Conservation (phyloP, 2,888 invertebrate species). For the Malthinus seriepunctatus region DNA sequence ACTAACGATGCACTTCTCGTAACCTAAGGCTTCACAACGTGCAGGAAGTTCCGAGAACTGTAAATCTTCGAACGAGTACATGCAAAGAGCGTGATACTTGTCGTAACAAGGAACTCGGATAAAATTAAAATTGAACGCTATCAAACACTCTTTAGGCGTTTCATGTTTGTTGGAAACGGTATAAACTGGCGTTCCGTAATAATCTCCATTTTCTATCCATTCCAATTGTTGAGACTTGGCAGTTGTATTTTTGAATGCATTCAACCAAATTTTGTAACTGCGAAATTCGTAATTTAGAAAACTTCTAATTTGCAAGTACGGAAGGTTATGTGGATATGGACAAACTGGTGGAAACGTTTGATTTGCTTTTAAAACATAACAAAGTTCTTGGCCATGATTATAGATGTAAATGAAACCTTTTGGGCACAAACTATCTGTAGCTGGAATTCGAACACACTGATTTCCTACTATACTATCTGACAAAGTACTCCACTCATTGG, state of each 20-base stretch:
- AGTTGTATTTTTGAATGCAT: slow-evolving; percentile 3
- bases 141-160: slow-evolving; percentile 2
- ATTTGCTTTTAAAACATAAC: neutral
- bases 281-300: neutral
- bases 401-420: neutral
- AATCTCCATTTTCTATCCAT: slow-evolving; percentile 7
- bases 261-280: slow-evolving; percentile 8
- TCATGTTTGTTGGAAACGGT: neutral
- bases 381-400: neutral
- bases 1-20: neutral
- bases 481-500: too few species aligned
- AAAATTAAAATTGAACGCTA: neutral
- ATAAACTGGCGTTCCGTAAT: slow-evolving; percentile 2
- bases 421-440: neutral
- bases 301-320: neutral
- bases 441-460: neutral
- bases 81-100: slow-evolving; percentile 3
- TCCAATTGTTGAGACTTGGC: slow-evolving; percentile 5
- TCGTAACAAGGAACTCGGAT: neutral
- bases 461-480: too few species aligned
- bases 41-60: neutral
- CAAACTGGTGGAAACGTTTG: slow-evolving; percentile 7
- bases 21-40: neutral
- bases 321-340: slow-evolving; percentile 1
- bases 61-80: slow-evolving; percentile 7